phyloP scores from a whole-genome alignment of 2,888 invertebrate species.

The Trissoscelio sp. region DNA sequence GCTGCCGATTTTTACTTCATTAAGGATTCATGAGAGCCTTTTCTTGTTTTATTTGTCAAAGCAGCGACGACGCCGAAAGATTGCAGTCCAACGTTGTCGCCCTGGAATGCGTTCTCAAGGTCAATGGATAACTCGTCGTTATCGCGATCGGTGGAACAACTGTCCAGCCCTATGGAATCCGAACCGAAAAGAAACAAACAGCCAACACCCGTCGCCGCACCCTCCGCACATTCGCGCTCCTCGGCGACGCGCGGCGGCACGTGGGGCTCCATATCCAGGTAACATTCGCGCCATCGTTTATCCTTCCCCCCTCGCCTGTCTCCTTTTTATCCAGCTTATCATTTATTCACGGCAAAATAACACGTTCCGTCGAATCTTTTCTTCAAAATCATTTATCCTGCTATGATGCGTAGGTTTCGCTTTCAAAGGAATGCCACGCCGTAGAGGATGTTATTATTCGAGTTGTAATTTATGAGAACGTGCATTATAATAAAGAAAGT shows the following conservation, averaged over 20 bases:
- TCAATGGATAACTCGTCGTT: slow-evolving; percentile 87
- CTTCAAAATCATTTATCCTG: slow-evolving; percentile 60
- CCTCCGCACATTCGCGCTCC: slow-evolving; percentile 81
- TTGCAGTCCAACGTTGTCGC: slow-evolving; percentile 93
- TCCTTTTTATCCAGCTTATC: slow-evolving; percentile 35
- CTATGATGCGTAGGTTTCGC: slow-evolving; percentile 58
- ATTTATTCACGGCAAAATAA: slow-evolving; percentile 45
- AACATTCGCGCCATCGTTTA: slow-evolving; percentile 27
- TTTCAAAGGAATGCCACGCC: slow-evolving; percentile 49
- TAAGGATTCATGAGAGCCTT: slow-evolving; percentile 45
- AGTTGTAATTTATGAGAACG: slow-evolving; percentile 34
- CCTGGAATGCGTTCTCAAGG: slow-evolving; percentile 91
- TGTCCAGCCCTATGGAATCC: slow-evolving; percentile 90
- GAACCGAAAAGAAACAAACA: slow-evolving; percentile 85
- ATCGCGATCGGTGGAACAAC: slow-evolving; percentile 89
- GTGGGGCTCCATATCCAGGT: slow-evolving; percentile 94
- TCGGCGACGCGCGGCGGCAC: slow-evolving; percentile 88
- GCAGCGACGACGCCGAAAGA: slow-evolving; percentile 92
- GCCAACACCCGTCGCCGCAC: slow-evolving; percentile 79
- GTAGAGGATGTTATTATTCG: slow-evolving; percentile 47
- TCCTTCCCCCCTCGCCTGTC: background rate
- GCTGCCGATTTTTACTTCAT: slow-evolving; percentile 39
- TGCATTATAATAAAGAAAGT: slow-evolving; percentile 48
- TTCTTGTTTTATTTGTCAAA: slow-evolving; percentile 71
- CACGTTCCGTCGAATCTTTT: slow-evolving; percentile 56